These are phyloP conservation scores for Pithys albifrons DNA, from an alignment of 2,113 vertebrate species.

Conservation along the genomic window DNA sequence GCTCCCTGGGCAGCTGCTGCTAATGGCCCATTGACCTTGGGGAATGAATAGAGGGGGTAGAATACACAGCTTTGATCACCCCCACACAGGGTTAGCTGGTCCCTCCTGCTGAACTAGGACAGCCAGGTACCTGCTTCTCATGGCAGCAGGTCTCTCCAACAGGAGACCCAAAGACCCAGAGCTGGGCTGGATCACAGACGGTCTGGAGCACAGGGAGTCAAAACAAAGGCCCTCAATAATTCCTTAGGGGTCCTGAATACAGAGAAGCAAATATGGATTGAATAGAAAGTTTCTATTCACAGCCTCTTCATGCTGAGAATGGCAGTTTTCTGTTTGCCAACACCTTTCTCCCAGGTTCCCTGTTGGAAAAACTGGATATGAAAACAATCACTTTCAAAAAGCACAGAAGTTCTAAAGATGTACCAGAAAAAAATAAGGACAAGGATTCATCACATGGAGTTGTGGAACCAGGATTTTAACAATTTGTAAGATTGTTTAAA, in stretches of 20 bases:
- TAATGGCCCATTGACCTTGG: too few species aligned
- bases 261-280: not conserved
- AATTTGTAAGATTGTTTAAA: not conserved
- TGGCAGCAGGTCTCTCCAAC: not conserved
- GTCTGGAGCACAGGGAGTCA: not conserved
- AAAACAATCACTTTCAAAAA: not conserved
- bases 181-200: not conserved
- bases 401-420: not conserved
- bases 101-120: too few species aligned
- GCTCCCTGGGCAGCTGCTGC: too few species aligned
- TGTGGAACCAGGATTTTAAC: not conserved
- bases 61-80: too few species aligned
- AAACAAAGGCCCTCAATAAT: accelerated
- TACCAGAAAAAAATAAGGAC: not conserved
- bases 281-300: not conserved
- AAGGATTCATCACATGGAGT: not conserved
- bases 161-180: not conserved
- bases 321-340: not conserved
- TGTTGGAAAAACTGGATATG: not conserved
- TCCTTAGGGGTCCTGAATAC: not conserved
- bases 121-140: not conserved
- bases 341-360: not conserved
- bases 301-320: not conserved
- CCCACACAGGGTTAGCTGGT: too few species aligned
- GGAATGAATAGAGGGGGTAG: too few species aligned